Evolutionary conservation across 2,888 invertebrate genomes (phyloP), one percentile per base, ranked within the genome.

Genomic region (Acleris sparsana): DNA sequence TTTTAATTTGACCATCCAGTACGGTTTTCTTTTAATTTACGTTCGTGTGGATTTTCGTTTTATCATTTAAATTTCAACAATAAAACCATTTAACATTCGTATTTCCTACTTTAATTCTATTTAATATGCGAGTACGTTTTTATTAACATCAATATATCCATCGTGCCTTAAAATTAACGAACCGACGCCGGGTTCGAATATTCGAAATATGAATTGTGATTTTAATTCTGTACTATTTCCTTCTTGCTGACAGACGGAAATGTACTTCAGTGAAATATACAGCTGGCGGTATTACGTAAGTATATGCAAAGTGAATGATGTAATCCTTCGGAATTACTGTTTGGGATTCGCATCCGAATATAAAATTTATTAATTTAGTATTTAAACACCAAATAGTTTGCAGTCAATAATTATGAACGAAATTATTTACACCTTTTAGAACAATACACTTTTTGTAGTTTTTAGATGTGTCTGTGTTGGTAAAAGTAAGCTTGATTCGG

Each of bases 261-360:
- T 83, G 70, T 89, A 88, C 88, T 89, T 83, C 89, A 89, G 88
- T 80, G 89, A 89, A 78, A 82, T 91, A 79, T 91, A 89, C 87
- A 89, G 88, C 82, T 91, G 91, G 90, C 78, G 88, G 66, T 90
- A 89, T 74, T 90, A 89, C 75, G 91, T 91, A 76, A 90, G 91
- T 90, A 90, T 80, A 71, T 71, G 72, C 71, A 39, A 39, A 11
- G 69, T 63, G 51, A 51, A 68, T 59, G 59, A 48, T 52, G 17
- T 18, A 46, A 55, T 53, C 22, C 16, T 53, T 59, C 17, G n/a
- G 58, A 53, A 53, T 52, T 53, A 39, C 39, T 13, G 13, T 43
- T 46, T n/a, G 16, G 46, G 17, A 46, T 46, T 9, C 13, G 13
- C 3, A 39, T 39, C 39, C 13, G 39, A 39, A 39, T 39, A 13